Evolutionary conservation across 53 echinoderm and acorn worm genomes (phyloP), one percentile per base, ranked within the genome.

Genomic region (Paracentrotus lividus): DNA sequence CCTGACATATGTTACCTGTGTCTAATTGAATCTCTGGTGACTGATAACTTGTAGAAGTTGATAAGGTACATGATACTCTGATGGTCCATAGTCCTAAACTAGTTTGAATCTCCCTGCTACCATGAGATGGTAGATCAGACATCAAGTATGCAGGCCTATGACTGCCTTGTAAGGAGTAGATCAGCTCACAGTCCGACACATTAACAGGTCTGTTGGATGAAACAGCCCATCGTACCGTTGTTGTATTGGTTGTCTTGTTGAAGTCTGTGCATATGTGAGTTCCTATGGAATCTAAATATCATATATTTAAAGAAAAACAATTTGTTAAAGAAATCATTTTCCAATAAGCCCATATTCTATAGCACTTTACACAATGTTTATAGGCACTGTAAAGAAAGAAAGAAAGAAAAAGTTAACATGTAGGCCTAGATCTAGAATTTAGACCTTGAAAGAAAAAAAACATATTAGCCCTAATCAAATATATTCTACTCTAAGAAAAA

Each of bases 191-290:
- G 42, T 61, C 15, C 7, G 64, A 59, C 20, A 89, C n/a, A n/a
- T 24, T 42, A 8, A 89, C 14, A 8, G 89, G 89, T 4, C 10
- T 27, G 89, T 21, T 43, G 60, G 89, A 89, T 15, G 89, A 89
- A 2, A 89, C 89, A 15, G 60, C 89, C 89, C 89, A 89, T 58
- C 58, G 42, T 45, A 89, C 66, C 1, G 27, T 89, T 1, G 89
- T 65, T 20, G 55, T 43, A 26, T 89, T 89, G 89, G 89, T 89
- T n/a, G 34, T n/a, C 12, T 33, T 10, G 64, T 64, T 40, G 65
- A 60, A 89, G 58, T 89, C 89, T 59, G 58, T 58, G 45, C 89
- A 89, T 33, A 89, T 89, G 89, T 89, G 89, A 44, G 89, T 89
- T 21, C 42, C 64, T 59, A 58, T 44, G 56, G 58, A 56, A 58